These are phyloP conservation scores for Cyaniris semiargus DNA, from an alignment of 2,888 invertebrate species.

Conservation along the genomic window DNA sequence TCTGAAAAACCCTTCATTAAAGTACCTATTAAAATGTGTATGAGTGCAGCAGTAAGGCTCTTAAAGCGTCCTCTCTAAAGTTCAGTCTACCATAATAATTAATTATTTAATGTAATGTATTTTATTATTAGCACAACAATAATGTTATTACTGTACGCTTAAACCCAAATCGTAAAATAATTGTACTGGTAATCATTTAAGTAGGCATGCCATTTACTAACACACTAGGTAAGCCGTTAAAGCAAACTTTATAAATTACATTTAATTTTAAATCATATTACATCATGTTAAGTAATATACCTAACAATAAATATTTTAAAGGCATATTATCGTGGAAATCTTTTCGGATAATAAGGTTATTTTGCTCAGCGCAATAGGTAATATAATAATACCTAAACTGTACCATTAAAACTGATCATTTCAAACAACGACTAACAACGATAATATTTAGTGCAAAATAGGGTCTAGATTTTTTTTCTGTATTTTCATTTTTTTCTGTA, in stretches of 20 bases:
- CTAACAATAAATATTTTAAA: neutral
- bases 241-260: neutral
- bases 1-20: no score
- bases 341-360: neutral
- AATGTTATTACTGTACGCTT: neutral
- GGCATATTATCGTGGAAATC: neutral
- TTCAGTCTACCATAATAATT: no score
- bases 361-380: neutral
- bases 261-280: neutral
- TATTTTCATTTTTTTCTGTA: no score
- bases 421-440: neutral
- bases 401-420: neutral
- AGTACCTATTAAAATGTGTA: no score
- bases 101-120: no score
- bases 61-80: no score
- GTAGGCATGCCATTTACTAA: neutral
- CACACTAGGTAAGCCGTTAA: neutral
- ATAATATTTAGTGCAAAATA: neutral
- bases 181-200: neutral
- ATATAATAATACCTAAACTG: neutral
- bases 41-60: no score
- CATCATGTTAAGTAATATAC: neutral
- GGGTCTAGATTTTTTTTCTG: no score
- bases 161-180: neutral
- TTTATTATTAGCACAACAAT: neutral